Percentiles rank a stretch among this genome's conserved stretches.
Conservation (phyloP, 2,797 vertebrate species). For the Simalia tracyae region DNA sequence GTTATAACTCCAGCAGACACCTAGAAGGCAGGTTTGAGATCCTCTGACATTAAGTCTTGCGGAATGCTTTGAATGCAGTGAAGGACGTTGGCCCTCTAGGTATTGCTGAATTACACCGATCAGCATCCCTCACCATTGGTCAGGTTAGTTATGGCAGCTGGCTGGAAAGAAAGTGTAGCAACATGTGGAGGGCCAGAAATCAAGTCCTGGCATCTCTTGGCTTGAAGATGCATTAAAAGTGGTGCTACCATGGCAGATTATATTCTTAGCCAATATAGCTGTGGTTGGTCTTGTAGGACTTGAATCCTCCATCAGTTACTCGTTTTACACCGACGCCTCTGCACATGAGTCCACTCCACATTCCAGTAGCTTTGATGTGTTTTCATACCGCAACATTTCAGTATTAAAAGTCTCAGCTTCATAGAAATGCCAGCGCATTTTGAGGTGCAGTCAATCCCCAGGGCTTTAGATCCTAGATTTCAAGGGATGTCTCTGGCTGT, state of each 20-base stretch:
- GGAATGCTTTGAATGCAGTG: background rate
- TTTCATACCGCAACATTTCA: background rate
- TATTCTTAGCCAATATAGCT: background rate
- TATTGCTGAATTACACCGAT: background rate
- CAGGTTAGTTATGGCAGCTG: background rate
- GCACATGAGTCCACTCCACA: background rate
- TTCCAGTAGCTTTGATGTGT: constrained; percentile 10
- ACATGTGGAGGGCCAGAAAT: background rate
- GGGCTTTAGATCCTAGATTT: constrained; percentile 26
- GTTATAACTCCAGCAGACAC: background rate
- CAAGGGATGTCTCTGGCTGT: background rate
- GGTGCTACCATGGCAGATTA: background rate
- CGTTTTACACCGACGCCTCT: background rate
- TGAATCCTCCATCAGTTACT: background rate
- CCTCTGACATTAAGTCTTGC: background rate
- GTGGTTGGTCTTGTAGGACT: background rate
- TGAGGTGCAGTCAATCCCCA: constrained; percentile 19
- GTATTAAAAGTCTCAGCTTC: no score
- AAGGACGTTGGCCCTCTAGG: background rate
- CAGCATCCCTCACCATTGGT: background rate
- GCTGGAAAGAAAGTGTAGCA: background rate
- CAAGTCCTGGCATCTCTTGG: background rate
- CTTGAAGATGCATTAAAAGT: background rate
- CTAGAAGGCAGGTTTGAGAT: background rate
- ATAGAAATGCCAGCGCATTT: background rate